Evolutionary conservation across 1,140 invertebrate genomes (phyloP).

Genomic region (Cotesia typhae): DNA sequence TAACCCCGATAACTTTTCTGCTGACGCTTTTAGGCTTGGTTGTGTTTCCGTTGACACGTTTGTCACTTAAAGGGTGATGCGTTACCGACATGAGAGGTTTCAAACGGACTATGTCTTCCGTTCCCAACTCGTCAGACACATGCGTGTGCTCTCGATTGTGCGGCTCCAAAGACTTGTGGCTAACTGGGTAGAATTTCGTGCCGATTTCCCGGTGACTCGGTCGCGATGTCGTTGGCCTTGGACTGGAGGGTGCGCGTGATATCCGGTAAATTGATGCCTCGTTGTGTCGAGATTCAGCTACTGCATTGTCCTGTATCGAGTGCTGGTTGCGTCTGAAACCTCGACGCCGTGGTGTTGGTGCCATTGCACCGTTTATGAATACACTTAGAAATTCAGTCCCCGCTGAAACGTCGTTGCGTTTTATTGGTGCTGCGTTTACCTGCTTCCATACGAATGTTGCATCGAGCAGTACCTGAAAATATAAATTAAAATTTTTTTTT

Average conservation of each 20-base stretch:
- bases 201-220: conserved; percentile 37
- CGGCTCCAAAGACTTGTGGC: conserved; percentile 54
- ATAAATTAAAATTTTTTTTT: conserved; percentile 22
- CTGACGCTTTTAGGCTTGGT: conserved; percentile 37
- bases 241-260: conserved; percentile 52
- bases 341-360: conserved; percentile 54
- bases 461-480: conserved; percentile 59
- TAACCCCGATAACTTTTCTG: conserved; percentile 62
- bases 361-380: conserved; percentile 66
- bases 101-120: conserved; percentile 38
- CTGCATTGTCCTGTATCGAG: conserved; percentile 50
- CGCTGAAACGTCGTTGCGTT: conserved; percentile 65
- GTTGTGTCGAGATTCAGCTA: conserved; percentile 56
- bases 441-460: conserved; percentile 54
- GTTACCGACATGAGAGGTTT: conserved; percentile 24
- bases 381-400: conserved; percentile 70
- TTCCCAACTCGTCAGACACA: conserved; percentile 50
- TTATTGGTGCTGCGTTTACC: conserved; percentile 42
- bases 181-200: conserved; percentile 56
- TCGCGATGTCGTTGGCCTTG: conserved; percentile 41
- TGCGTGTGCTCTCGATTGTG: conserved; percentile 52
- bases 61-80: neutral
- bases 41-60: conserved; percentile 9
- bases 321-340: conserved; percentile 50
- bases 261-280: conserved; percentile 61